Evolutionary conservation across 2,888 invertebrate species (phyloP).

Genomic region (Sminthurinus aureus): DNA sequence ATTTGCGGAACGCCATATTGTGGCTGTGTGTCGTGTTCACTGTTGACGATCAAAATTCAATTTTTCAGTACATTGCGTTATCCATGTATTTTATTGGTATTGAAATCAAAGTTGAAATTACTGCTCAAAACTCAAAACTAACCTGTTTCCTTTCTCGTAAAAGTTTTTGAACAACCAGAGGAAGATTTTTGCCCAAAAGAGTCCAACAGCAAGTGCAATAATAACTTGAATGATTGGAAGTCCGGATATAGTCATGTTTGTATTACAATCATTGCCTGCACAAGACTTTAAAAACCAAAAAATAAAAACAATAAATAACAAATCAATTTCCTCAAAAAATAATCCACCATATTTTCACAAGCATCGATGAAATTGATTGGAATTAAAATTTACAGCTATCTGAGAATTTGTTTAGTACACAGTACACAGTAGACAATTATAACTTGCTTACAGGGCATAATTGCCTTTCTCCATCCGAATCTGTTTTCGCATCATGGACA

Average conservation of each 20-base stretch:
- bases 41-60: not conserved
- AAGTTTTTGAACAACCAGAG: conserved; percentile 53
- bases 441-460: conserved; percentile 36
- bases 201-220: conserved; percentile 47
- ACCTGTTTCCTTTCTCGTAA: conserved; percentile 27
- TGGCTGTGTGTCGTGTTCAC: conserved; percentile 11
- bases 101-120: no score
- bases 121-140: no score
- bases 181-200: conserved; percentile 55
- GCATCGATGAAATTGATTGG: not conserved
- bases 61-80: not conserved
- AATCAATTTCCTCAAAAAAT: no score
- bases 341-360: not conserved
- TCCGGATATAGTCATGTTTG: conserved; percentile 47
- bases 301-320: no score
- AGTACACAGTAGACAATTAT: not conserved
- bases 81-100: no score
- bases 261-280: conserved; percentile 9
- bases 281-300: not conserved
- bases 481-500: conserved; percentile 17
- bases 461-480: conserved; percentile 33
- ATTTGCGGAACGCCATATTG: conserved; percentile 43
- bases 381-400: not conserved
- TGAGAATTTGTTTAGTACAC: not conserved
- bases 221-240: conserved; percentile 56